A percentile compares a stretch with the other conserved stretches of the same genome.
Evolutionary conservation across 2,113 vertebrate species (phyloP).

Genomic region (Percopsis transmontana): DNA sequence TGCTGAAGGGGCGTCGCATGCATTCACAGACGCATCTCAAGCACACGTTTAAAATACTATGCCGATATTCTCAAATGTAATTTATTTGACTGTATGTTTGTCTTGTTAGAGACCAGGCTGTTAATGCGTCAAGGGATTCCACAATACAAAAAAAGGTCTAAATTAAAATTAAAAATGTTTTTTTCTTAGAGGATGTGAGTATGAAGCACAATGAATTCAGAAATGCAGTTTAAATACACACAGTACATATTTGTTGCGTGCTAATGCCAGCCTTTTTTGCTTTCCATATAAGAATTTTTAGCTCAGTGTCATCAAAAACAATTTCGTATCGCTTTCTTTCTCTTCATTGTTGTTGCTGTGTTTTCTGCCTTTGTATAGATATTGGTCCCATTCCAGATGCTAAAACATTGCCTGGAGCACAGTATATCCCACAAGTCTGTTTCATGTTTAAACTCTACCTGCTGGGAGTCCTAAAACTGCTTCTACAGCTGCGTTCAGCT

Average conservation of each 20-base stretch:
- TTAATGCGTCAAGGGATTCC: slow-evolving; percentile 31
- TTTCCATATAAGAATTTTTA: slow-evolving; percentile 45
- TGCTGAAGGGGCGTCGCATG: slow-evolving; percentile 72
- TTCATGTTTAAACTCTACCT: slow-evolving; percentile 42
- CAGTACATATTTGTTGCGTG: slow-evolving; percentile 20
- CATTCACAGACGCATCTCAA: slow-evolving; percentile 27
- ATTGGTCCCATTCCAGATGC: slow-evolving; percentile 30
- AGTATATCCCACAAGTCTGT: slow-evolving; percentile 23
- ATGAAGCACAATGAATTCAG: slow-evolving; percentile 24
- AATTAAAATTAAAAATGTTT: not conserved
- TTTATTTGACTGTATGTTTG: not conserved
- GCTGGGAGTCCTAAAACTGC: slow-evolving; percentile 34
- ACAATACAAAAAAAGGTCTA: not conserved
- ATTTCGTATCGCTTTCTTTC: slow-evolving; percentile 44
- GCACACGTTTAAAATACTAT: slow-evolving; percentile 25
- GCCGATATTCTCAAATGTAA: slow-evolving; percentile 33
- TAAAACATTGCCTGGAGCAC: slow-evolving; percentile 11
- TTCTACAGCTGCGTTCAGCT: slow-evolving; percentile 40
- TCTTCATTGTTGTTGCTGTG: not conserved
- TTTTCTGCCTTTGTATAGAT: not conserved
- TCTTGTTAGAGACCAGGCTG: not conserved
- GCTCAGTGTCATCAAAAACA: slow-evolving; percentile 22
- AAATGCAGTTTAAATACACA: slow-evolving; percentile 16
- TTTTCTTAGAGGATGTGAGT: not conserved
- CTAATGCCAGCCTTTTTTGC: slow-evolving; percentile 32